Evolutionary conservation across 2,113 vertebrate species (phyloP), one percentile per base, ranked within the genome.

Genomic region (Clarias gariepinus): DNA sequence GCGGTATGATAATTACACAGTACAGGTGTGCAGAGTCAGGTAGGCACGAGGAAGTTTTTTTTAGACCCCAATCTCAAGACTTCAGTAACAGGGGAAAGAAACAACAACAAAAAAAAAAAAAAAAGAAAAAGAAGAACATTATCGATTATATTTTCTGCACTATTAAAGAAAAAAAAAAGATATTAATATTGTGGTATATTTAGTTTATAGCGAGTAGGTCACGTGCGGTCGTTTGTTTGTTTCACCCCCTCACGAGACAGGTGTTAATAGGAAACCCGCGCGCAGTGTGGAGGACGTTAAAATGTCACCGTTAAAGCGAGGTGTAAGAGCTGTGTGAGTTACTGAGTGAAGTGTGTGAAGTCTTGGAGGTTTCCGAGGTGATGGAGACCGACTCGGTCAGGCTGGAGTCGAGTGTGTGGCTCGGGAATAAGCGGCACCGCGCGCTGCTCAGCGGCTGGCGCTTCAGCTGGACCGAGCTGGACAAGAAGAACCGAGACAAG

Each of bases 381-480:
- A 91, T 95, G 94, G 94, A 95, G 86, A 85, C 85, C 0, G 93
- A 94, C 60, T 71, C 87, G 55, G 84, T 88, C 63, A 83, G 85
- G 76, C 77, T 95, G 79, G 94, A 95, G 89, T 95, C 95, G 0
- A 95, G 91, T 81, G 83, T 96, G 84, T 95, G 94, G 94, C 85
- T 96, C 88, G 94, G 92, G 0, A 94, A 55, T 16, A 94, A 92
- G 86, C 91, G 94, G 58, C 91, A 94, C 90, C 91, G 91, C 64
- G 94, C 93, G 15, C 87, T 92, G 1, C 90, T 95, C 33, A 95
- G 92, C 0, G 94, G 93, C 47, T 94, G 94, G 94, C 88, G 94
- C 33, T 94, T 96, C 88, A 94, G 91, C 53, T 96, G 95, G 95
- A 95, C 93, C 78, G 92, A 94, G 55, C 81, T 94, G 13, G 94